Evolutionary conservation across 2,797 vertebrate genomes (phyloP), one percentile per base, ranked within the genome.

Genomic region (Balearica regulorum): DNA sequence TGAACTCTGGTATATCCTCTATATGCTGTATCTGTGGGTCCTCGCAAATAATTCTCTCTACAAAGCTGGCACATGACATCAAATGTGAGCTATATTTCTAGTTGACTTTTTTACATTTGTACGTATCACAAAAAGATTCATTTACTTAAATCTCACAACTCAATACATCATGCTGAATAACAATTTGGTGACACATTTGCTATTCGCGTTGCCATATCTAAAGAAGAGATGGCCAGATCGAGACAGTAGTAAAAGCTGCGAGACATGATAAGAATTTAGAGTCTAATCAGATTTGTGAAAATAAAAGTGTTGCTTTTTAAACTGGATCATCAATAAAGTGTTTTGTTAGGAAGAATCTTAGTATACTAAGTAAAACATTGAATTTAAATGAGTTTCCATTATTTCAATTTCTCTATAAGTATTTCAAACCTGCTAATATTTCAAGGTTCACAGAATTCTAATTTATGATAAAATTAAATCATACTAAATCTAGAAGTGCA

Each of bases 401-500:
- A 90, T 89, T 70, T 90, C 49, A 82, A 66, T 82, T 93, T 83
- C 85, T 70, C 61, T 76, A 48, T 35, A 92, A 48, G 28, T 58
- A 83, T 65, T 92, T 44, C 43, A 85, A 90, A 91, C 26, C 35
- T 51, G 48, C 7, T 92, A 94, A 71, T 91, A 89, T 73, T 94
- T 86, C 49, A 88, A 73, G 65, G 80, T 68, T 93, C 84, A 82
- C 43, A 86, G 53, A 83, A 77, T 60, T 86, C n/a, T 61, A 58
- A 70, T 78, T 92, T 87, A 92, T 87, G 62, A 89, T 61, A 81
- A 94, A 93, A 94, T 91, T 85, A 92, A 84, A 84, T 90, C 64
- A 91, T 28, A 70, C 16, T 41, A 92, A 89, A 87, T 90, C 49
- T 71, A 62, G 39, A 93, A 87, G 39, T 3, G 2, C 39, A 93